A percentile compares a stretch with the other conserved stretches of the same genome.
phyloP scores from a whole-genome alignment of 2,113 vertebrate genomes.

The Carassius carassius region DNA sequence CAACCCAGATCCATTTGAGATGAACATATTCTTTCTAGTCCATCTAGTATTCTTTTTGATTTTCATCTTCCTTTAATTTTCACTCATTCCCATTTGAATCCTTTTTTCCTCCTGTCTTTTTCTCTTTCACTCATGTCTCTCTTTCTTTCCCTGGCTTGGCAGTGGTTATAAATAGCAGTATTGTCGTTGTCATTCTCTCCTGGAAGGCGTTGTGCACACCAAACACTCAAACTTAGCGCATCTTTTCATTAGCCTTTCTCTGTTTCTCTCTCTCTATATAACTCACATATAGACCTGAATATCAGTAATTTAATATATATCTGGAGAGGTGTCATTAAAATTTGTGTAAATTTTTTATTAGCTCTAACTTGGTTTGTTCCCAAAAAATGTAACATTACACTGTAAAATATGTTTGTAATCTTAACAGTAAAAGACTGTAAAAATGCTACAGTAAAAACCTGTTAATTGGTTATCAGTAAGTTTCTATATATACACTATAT shows the following conservation, averaged over 20 bases:
- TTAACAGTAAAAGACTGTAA: too few species aligned
- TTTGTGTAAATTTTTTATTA: not conserved
- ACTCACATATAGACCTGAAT: not conserved
- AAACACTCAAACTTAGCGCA: constrained; percentile 62
- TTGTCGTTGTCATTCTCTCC: constrained; percentile 63
- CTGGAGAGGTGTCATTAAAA: not conserved
- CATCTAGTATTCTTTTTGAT: not conserved
- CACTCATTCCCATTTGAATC: constrained; percentile 58
- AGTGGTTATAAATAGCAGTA: constrained; percentile 74
- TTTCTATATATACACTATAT: too few species aligned
- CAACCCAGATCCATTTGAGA: not conserved
- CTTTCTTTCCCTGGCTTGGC: constrained; percentile 5
- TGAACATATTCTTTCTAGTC: not conserved
- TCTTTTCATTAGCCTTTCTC: constrained; percentile 54
- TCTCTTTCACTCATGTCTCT: not conserved
- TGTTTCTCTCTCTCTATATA: not conserved
- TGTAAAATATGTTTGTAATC: too few species aligned
- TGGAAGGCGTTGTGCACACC: constrained; percentile 51
- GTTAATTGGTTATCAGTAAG: too few species aligned
- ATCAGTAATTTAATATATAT: not conserved
- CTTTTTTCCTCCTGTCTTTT: constrained; percentile 28
- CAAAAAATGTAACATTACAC: too few species aligned
- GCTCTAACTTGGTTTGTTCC: not conserved
- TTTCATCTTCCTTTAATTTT: not conserved
- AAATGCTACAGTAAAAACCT: too few species aligned